Base-by-base conservation (phyloP, 1,140 invertebrate genomes). In the Metaphire vulgaris region DNA sequence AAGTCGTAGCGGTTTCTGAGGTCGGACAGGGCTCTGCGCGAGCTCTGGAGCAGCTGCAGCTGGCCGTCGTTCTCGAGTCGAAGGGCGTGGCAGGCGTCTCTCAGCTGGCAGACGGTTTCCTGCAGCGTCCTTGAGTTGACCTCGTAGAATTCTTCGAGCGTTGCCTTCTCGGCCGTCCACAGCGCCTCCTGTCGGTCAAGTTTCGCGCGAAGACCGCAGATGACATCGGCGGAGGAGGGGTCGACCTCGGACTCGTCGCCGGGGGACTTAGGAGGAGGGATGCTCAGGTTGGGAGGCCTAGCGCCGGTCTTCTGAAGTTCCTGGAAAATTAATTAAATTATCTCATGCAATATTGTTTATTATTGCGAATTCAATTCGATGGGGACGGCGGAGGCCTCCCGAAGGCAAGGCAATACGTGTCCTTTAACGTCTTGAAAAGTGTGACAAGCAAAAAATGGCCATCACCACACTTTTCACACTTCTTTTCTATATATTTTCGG, bases 31-130 rank as follows among this genome's bases (percentile, higher is more conserved):
- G 77, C 69, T 16, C 33, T 72, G 15, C 77, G 26, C 21, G 77
- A 78, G 69, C 72, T 78, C 64, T 78, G 77, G 30, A 75, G 29
- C 2, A 78, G 68, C 16, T 69, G 75, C 34, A 75, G 30, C 69
- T 78, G 77, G 16, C 28, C 34, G 66, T 74, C 73, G n/a, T 74
- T 74, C 64, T 75, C 77, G 33, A 75, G 41, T 30, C 72, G 67
- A 15, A 78, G 69, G 2, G 41, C 31, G 15, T 73, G 72, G 33
- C 34, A 34, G 31, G 12, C 34, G 16, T 31, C 14, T 33, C 34
- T 31, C 33, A 73, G 72, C 72, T 73, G 72, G 21, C 34, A 41
- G 72, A 28, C 56, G 26, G 34, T 73, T 34, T 73, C 72, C 33
- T 34, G 32, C 72, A 73, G 32, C n/a, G 32, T 31, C 41, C 34